Evolutionary conservation across 1,140 invertebrate genomes (phyloP), one percentile per base, ranked within the genome.

Genomic region (Phthorimaea operculella): DNA sequence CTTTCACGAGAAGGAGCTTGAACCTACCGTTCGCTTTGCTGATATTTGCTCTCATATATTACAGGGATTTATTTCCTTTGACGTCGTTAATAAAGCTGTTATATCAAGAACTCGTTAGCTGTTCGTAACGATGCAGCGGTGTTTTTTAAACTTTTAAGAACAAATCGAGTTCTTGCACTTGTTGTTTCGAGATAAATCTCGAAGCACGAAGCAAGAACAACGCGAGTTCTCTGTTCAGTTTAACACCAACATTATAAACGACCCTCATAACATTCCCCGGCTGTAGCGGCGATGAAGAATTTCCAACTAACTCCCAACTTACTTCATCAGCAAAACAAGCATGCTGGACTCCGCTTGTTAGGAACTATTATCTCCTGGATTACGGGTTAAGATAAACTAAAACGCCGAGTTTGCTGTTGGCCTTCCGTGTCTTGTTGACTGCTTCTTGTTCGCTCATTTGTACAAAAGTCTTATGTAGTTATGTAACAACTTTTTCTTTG

Each of bases 301-400:
- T 68, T 63, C 63, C 45, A 76, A 75, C 61, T 70, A 74, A 65
- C 52, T 69, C 53, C 51, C 52, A 76, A 73, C 66, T 70, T 62
- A 65, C 58, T 76, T 72, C 65, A 75, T 72, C 70, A 74, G 59
- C 55, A 72, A 75, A 66, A 69, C 76, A 72, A 79, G 74, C 72
- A 74, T 67, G 63, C 60, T 65, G 64, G 52, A 68, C 68, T 62
- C 59, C 61, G 66, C 68, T 73, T 68, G 72, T 74, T 75, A 66
- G 54, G 54, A 75, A 72, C 77, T 80, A 73, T 78, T 76, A 80
- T 76, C 72, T 64, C 55, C 55, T 54, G 68, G 68, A 70, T 70
- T 72, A 79, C 63, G 66, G n/a, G 58, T 54, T 54, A 59, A 60
- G 61, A 70, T 59, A 64, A 67, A 67, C 61, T 50, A 48, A 55